phyloP scores from a whole-genome alignment of 2,797 vertebrate species.

The Tamandua tetradactyla region DNA sequence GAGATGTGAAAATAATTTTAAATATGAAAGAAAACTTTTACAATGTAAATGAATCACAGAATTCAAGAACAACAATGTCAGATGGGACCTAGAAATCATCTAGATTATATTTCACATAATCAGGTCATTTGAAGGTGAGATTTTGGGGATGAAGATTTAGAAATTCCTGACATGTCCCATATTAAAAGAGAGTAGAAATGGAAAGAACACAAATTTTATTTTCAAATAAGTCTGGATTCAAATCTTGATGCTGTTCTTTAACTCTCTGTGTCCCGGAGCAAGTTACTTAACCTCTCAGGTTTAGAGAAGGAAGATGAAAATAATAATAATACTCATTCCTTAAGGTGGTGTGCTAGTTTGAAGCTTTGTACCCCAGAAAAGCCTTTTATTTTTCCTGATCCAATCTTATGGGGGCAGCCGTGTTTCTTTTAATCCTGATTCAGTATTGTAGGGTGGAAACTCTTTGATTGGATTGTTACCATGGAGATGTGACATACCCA shows the following conservation, averaged over 20 bases:
- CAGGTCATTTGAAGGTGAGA: not conserved
- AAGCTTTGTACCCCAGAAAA: too few species aligned
- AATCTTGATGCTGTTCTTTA: not conserved
- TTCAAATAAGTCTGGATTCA: not conserved
- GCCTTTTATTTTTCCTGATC: too few species aligned
- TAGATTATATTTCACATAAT: not conserved
- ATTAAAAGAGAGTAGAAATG: not conserved
- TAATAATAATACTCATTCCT: not conserved
- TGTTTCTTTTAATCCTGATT: too few species aligned
- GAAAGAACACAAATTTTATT: not conserved
- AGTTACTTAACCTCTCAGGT: not conserved
- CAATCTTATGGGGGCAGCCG: too few species aligned
- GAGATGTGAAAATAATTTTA: constrained; percentile 41
- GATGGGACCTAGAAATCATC: not conserved
- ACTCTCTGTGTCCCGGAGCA: not conserved
- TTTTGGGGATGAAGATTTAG: not conserved
- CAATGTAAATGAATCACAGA: not conserved
- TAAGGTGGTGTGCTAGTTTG: too few species aligned
- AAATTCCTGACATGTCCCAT: not conserved
- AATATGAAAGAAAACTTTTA: not conserved
- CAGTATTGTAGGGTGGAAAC: too few species aligned
- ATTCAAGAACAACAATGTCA: not conserved
- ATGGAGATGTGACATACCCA: too few species aligned
- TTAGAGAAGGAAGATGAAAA: not conserved
- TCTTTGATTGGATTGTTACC: too few species aligned